A percentile compares a stretch with the other conserved stretches of the same genome.
These are phyloP conservation scores for Cettia cetti DNA, from an alignment of 2,113 vertebrate species.

Conservation along the genomic window DNA sequence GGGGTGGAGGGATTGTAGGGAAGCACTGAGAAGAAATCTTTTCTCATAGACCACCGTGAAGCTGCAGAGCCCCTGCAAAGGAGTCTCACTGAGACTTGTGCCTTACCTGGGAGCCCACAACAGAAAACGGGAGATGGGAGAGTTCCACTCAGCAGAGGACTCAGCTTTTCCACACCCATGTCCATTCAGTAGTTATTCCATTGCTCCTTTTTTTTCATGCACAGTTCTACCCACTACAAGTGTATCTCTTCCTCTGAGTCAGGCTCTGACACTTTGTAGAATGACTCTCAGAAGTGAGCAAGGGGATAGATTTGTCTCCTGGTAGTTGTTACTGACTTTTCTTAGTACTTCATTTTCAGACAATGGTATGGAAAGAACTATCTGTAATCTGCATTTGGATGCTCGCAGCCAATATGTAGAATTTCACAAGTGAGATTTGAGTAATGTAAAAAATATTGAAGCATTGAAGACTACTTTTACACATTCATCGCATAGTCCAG, in stretches of 20 bases:
- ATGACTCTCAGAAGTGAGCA: background rate
- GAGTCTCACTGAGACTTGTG: rapidly evolving
- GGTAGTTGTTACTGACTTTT: background rate
- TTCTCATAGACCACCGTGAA: background rate
- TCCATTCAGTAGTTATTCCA: background rate
- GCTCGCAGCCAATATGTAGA: background rate
- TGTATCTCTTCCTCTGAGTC: background rate
- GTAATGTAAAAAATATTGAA: background rate
- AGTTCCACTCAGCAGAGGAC: background rate
- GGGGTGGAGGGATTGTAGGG: background rate
- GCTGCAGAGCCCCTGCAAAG: background rate
- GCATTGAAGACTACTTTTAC: background rate
- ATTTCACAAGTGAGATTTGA: background rate
- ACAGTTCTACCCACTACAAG: background rate
- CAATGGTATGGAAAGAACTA: background rate
- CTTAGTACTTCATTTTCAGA: background rate
- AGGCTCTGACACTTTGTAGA: background rate
- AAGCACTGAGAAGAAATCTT: background rate
- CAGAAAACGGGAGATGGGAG: background rate
- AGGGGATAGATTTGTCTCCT: background rate
- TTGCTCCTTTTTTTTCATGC: background rate
- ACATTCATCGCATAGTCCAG: background rate
- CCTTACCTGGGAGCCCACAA: background rate
- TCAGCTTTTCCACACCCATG: background rate
- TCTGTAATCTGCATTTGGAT: background rate